Conservation (phyloP, 2,797 vertebrate species). For the Alosa sapidissima region DNA sequence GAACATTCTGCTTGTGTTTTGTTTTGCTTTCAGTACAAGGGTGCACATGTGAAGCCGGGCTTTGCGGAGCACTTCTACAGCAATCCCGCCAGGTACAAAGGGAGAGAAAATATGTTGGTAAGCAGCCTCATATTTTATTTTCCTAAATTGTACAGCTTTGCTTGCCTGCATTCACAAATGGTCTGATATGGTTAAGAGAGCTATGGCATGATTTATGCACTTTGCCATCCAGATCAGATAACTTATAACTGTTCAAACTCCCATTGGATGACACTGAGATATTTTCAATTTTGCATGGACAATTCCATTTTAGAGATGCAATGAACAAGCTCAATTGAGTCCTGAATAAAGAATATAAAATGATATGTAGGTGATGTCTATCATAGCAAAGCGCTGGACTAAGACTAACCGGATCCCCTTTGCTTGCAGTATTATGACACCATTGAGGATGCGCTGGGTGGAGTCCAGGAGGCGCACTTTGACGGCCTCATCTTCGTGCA, state of each 20-base stretch:
- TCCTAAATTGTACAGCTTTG: not conserved
- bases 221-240: not conserved
- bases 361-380: not conserved
- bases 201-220: not conserved
- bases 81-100: slow-evolving; percentile 98
- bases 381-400: not conserved
- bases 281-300: too few species aligned
- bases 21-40: slow-evolving; percentile 87
- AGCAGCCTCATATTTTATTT: slow-evolving; percentile 52
- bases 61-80: slow-evolving; percentile 99
- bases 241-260: not conserved
- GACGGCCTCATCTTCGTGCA: slow-evolving; percentile 99
- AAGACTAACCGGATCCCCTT: not conserved
- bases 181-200: not conserved
- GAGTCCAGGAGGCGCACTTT: slow-evolving; percentile 98
- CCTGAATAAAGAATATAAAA: not conserved
- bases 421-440: slow-evolving; percentile 93
- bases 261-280: not conserved
- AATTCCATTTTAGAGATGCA: not conserved
- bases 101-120: slow-evolving; percentile 99
- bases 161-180: not conserved
- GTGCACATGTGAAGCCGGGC: slow-evolving; percentile 97
- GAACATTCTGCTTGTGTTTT: slow-evolving; percentile 5
- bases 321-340: not conserved
- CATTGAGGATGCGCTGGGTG: slow-evolving; percentile 97